Conservation (phyloP, 1,140 invertebrate genomes). For the Adoxophyes honmai region DNA sequence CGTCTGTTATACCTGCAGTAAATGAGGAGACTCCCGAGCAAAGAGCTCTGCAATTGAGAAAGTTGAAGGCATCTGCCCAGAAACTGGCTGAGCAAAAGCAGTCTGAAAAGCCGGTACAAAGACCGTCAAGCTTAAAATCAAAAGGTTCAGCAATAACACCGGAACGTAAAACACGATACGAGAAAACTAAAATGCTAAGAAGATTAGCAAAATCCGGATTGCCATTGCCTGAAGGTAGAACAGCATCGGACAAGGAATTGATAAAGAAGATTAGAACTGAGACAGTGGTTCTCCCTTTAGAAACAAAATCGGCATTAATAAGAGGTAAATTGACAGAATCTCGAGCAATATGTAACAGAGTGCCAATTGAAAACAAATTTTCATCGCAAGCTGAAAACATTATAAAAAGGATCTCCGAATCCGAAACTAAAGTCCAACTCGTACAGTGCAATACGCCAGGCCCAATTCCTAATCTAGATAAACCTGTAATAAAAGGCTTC, state of each 20-base stretch:
- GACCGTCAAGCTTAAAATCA: no score
- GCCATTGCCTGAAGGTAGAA: constrained; percentile 34
- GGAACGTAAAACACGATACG: neutral
- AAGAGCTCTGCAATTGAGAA: no score
- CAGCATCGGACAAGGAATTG: constrained; percentile 26
- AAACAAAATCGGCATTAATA: constrained; percentile 4
- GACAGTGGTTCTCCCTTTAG: constrained; percentile 10
- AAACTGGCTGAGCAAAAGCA: no score
- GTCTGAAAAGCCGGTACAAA: no score
- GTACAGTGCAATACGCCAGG: constrained; percentile 36
- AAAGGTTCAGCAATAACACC: no score
- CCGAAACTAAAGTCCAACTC: constrained; percentile 30
- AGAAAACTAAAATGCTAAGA: constrained; percentile 25
- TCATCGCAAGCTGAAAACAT: constrained; percentile 39
- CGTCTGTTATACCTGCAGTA: neutral
- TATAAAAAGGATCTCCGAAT: constrained; percentile 28
- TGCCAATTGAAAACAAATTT: constrained; percentile 34
- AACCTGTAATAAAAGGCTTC: constrained; percentile 23
- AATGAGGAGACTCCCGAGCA: neutral
- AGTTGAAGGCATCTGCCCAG: no score
- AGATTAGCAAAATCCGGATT: constrained; percentile 30
- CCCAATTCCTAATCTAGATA: no score
- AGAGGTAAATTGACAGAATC: constrained; percentile 18
- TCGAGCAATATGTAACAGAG: constrained; percentile 26
- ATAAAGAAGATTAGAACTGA: constrained; percentile 19